Conservation (phyloP, 1,140 invertebrate species). For the roundworm (Caenorhabditis elegans) region DNA sequence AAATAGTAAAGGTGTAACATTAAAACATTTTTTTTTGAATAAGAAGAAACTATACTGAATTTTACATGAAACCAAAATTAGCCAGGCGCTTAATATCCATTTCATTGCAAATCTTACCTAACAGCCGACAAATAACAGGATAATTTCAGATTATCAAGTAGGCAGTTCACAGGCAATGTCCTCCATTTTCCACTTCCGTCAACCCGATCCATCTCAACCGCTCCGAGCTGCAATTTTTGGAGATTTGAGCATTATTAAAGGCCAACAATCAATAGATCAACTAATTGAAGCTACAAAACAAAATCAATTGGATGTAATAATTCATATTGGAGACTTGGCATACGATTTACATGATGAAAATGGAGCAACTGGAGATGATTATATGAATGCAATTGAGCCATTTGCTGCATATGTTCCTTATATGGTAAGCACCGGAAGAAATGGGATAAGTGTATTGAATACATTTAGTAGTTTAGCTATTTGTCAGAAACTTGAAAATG, state of each 20-base stretch:
- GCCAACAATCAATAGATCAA: slow-evolving; percentile 67
- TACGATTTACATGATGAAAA: slow-evolving; percentile 87
- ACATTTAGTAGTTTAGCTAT: too few species aligned
- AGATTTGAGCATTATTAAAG: slow-evolving; percentile 71
- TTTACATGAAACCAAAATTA: too few species aligned
- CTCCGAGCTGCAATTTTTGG: slow-evolving; percentile 69
- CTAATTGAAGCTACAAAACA: slow-evolving; percentile 68
- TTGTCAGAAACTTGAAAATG: too few species aligned
- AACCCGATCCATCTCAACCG: slow-evolving; percentile 49
- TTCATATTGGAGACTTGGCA: slow-evolving; percentile 79
- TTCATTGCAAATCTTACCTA: too few species aligned
- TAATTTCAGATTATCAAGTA: slow-evolving; percentile 66
- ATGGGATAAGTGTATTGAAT: too few species aligned
- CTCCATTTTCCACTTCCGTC: slow-evolving; percentile 67
- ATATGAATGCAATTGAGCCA: slow-evolving; percentile 84
- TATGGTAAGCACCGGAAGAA: too few species aligned
- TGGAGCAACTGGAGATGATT: slow-evolving; percentile 80
- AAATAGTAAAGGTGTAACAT: too few species aligned
- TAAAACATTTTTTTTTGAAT: too few species aligned
- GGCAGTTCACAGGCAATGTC: slow-evolving; percentile 68
- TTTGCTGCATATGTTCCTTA: slow-evolving; percentile 85
- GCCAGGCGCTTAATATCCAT: too few species aligned
- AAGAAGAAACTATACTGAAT: too few species aligned
- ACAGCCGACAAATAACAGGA: too few species aligned
- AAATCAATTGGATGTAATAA: slow-evolving; percentile 69